A percentile compares a stretch with the other conserved stretches of the same genome.
Evolutionary conservation across 2,888 invertebrate genomes (phyloP).

Genomic region (Strigamia crassipes): DNA sequence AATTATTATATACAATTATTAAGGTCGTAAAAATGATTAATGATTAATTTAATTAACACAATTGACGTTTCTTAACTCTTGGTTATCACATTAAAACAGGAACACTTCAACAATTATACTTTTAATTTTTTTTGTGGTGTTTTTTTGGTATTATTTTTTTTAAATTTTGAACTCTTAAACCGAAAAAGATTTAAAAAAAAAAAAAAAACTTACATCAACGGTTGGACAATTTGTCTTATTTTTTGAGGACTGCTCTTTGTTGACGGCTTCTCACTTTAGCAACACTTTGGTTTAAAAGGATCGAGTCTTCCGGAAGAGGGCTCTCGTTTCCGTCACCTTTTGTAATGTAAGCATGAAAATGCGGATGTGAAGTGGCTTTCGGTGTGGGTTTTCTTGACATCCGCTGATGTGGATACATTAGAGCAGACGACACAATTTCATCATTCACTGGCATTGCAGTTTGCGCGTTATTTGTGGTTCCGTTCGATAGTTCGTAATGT

Average conservation of each 20-base stretch:
- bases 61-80: no score
- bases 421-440: neutral
- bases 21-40: no score
- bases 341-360: neutral
- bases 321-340: neutral
- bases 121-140: no score
- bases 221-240: conserved; percentile 8
- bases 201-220: conserved; percentile 13
- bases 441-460: conserved; percentile 3
- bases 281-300: neutral
- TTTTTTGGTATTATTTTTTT: neutral
- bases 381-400: neutral
- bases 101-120: no score
- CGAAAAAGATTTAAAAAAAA: neutral
- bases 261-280: neutral
- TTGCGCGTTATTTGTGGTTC: neutral
- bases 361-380: conserved; percentile 26
- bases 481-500: neutral
- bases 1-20: no score
- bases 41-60: no score
- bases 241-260: neutral
- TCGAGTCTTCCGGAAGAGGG: conserved; percentile 6
- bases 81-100: no score
- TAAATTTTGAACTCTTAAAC: neutral
- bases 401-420: neutral